Base-by-base conservation (phyloP, 30 jellyfish, hydroid and myxozoan species). In the Pelagia noctiluca region DNA sequence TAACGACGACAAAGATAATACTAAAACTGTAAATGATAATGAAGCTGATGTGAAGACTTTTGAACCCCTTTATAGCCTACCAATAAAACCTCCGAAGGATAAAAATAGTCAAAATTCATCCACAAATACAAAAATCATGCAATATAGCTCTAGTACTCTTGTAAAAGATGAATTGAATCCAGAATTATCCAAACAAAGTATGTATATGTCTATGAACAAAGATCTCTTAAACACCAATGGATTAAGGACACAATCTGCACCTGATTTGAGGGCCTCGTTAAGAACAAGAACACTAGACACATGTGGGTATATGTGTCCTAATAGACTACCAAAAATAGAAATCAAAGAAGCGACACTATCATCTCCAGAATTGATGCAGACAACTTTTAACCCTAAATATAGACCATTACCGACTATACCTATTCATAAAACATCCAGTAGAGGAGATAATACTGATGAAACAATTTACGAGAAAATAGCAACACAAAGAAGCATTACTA, bases 331-430 rank as follows among this genome's bases (percentile, higher is more conserved):
- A 0, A 16, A n/a, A 75, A 24, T 30, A 26, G 72, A 24, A 2
- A 80, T 36, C 22, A 22, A 54, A 23, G 12, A 23, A n/a, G 36
- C 47, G 26, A 69, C 18, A 24, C 30, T 38, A 1, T 82, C 92
- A 1, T 82, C 92, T 49, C 86, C 92, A 26, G 92, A 82, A 3
- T 10, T 57, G 31, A 76, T 65, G 34, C 22, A 37, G 16, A 46
- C 53, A 1, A 49, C 50, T 75, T 67, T 67, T 33, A 37, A 49
- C 29, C 2, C 76, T 64, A 93, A 87, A 70, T 87, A 61, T 47
- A 73, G 96, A 24, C 98, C 98, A 0, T 68, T 93, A 57, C 98
- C 98, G 33, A 70, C 90, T 7, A 93, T 93, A 29, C 98, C 98
- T 24, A 29, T 63, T 35, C 77, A 64, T 16, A 75, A 50, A 13